Percentiles rank a stretch among this genome's conserved stretches.
These are phyloP conservation scores for Mus musculus DNA, from an alignment of 2,113 vertebrate species.

Conservation along the genomic window GRCm39 chr10:105275001-105275500, in stretches of 20 bases:
- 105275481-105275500: constrained; percentile 9
- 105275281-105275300: not conserved
- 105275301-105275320: not conserved
- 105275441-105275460: not conserved
- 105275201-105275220: constrained; percentile 9
- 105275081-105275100: not conserved
- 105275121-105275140: not conserved
- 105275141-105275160: not conserved
- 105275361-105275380: not conserved
- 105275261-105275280: not conserved
- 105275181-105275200: not conserved
- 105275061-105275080: constrained; percentile 42
- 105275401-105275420: not conserved
- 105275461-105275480: not conserved
- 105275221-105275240: not conserved
- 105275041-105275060: constrained; percentile 39
- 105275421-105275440: not conserved
- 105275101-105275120: constrained; percentile 44
- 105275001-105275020: not conserved
- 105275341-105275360: not conserved
- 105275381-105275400: not conserved
- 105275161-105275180: not conserved
- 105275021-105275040: constrained; percentile 25
- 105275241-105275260: constrained; percentile 50
- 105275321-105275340: not conserved